phyloP scores from a whole-genome alignment of 2,113 vertebrate species.

The Pagrus major region DNA sequence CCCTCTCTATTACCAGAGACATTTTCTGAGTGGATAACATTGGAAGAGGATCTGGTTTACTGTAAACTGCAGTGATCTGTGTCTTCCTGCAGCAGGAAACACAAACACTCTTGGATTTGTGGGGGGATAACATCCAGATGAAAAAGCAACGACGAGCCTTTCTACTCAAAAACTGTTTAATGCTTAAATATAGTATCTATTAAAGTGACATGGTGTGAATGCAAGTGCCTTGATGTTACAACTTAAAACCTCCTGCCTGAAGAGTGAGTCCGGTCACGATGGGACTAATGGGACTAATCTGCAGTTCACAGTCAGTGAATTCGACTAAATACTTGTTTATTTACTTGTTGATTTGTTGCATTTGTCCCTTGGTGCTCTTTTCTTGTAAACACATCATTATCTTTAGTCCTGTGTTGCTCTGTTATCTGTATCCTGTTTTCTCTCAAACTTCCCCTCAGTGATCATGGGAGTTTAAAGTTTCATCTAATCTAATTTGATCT shows the following conservation, averaged over 20 bases:
- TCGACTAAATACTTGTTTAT: slow-evolving; percentile 38
- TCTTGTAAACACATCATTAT: slow-evolving; percentile 49
- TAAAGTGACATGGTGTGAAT: neutral
- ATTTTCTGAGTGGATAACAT: neutral
- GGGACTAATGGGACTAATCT: slow-evolving; percentile 13
- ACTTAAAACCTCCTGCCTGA: neutral
- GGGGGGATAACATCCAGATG: neutral
- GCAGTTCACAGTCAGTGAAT: neutral
- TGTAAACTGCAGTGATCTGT: neutral
- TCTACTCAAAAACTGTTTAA: neutral
- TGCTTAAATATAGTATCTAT: neutral
- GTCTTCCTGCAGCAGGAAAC: slow-evolving; percentile 34
- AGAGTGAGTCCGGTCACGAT: neutral
- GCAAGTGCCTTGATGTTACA: neutral
- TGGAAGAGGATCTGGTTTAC: neutral
- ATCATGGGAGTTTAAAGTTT: slow-evolving; percentile 50
- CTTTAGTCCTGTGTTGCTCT: slow-evolving; percentile 16
- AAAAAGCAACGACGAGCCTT: neutral
- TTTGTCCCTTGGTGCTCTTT: slow-evolving; percentile 40
- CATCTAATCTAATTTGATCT: slow-evolving; percentile 61
- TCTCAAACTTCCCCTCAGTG: slow-evolving; percentile 52
- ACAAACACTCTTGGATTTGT: slow-evolving; percentile 2
- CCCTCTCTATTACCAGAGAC: neutral
- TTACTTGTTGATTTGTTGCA: slow-evolving; percentile 45
- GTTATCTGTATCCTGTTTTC: slow-evolving; percentile 59